A percentile compares a stretch with the other conserved stretches of the same genome.
Evolutionary conservation across 2,888 invertebrate genomes (phyloP).

Genomic region (Caenorhabditis imperialis): DNA sequence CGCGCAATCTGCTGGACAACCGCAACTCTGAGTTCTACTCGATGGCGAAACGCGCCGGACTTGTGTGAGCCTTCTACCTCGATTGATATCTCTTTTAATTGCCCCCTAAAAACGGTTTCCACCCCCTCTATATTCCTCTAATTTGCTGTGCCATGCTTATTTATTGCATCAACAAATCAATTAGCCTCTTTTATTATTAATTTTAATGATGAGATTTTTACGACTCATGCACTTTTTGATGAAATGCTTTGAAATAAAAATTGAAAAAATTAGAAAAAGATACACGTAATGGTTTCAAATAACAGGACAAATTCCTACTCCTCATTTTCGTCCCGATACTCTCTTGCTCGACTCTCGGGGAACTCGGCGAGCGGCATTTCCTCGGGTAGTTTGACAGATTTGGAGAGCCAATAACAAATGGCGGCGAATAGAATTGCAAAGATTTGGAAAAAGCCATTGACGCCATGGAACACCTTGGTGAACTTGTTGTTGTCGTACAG

Average conservation of each 20-base stretch:
- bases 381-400: slow-evolving; percentile 61
- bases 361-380: slow-evolving; percentile 59
- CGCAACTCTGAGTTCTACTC: slow-evolving; percentile 78
- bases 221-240: too few species aligned
- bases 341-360: slow-evolving; percentile 29
- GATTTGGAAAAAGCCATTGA: slow-evolving; percentile 63
- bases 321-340: slow-evolving; percentile 37
- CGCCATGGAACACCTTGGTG: slow-evolving; percentile 65
- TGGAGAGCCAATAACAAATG: slow-evolving; percentile 62
- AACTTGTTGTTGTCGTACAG: slow-evolving; percentile 70
- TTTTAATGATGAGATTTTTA: background rate
- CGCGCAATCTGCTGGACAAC: slow-evolving; percentile 77
- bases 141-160: background rate
- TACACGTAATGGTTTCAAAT: background rate
- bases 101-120: background rate
- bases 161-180: background rate
- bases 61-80: slow-evolving; percentile 15
- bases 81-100: background rate
- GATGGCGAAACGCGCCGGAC: slow-evolving; percentile 79
- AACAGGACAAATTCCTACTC: background rate
- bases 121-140: background rate
- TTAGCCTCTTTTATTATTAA: background rate
- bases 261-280: background rate
- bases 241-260: background rate
- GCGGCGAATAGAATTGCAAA: slow-evolving; percentile 59